These are phyloP conservation scores for Trissolcus japonicus DNA, from an alignment of 2,888 invertebrate species.

Conservation along the genomic window DNA sequence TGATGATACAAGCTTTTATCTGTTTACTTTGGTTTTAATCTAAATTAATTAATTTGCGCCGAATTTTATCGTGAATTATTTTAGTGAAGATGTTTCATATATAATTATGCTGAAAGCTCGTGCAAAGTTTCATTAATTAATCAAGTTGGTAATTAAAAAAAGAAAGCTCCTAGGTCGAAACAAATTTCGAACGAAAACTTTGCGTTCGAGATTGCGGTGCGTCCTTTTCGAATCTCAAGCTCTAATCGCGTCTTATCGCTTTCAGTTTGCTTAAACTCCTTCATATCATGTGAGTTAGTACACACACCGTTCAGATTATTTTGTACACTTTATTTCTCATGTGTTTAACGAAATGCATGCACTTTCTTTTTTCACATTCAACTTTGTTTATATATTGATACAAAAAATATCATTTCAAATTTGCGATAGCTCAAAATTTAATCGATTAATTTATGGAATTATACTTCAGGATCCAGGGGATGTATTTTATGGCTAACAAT, in stretches of 20 bases:
- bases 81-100: too few relatives aligned
- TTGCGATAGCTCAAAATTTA: neutral
- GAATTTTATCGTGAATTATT: too few relatives aligned
- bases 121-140: too few relatives aligned
- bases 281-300: conserved; percentile 36
- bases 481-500: conserved; percentile 8
- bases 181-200: conserved; percentile 2
- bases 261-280: conserved; percentile 28
- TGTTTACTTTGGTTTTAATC: too few relatives aligned
- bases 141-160: too few relatives aligned
- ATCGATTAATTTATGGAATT: neutral
- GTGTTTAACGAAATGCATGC: too few relatives aligned
- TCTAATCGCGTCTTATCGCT: conserved; percentile 38
- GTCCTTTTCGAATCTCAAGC: conserved; percentile 2
- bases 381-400: neutral
- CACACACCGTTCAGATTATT: conserved; percentile 72
- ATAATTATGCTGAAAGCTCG: too few relatives aligned
- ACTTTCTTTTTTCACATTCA: neutral
- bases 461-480: neutral
- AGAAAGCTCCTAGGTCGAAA: too few relatives aligned
- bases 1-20: too few relatives aligned
- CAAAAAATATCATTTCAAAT: neutral
- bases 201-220: too few relatives aligned
- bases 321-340: conserved; percentile 74
- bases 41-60: too few relatives aligned